Evolutionary conservation across 2,888 invertebrate species (phyloP).

Genomic region (Drosophila mettleri): DNA sequence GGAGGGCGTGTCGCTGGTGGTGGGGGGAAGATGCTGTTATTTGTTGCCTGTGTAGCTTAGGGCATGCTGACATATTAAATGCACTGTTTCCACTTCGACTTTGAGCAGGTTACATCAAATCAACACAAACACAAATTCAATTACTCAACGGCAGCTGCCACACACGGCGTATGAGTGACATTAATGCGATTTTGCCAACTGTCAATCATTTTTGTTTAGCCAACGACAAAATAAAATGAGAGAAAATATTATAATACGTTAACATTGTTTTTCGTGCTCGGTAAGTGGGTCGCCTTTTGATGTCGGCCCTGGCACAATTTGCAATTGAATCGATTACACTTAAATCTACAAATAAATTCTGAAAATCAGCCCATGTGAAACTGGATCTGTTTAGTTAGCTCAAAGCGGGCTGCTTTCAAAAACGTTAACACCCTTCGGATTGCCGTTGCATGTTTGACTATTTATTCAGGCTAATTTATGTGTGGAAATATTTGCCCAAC

Average conservation of each 20-base stretch:
- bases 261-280: conserved; percentile 29
- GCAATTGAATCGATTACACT: conserved; percentile 71
- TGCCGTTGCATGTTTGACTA: too few species aligned
- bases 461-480: too few species aligned
- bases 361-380: background rate
- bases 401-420: background rate
- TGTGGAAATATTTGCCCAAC: too few species aligned
- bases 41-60: conserved; percentile 20
- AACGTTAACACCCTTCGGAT: too few species aligned
- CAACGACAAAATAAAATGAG: conserved; percentile 11
- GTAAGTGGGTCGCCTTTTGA: conserved; percentile 51
- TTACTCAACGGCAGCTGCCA: conserved; percentile 63
- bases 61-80: conserved; percentile 48
- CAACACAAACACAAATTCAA: conserved; percentile 79
- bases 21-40: background rate
- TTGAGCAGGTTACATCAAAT: conserved; percentile 65
- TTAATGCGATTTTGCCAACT: conserved; percentile 79
- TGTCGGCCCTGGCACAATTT: conserved; percentile 54
- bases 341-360: conserved; percentile 61
- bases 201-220: conserved; percentile 76
- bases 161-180: conserved; percentile 74
- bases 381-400: conserved; percentile 19
- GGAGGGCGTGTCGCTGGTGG: too few species aligned
- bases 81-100: conserved; percentile 41
- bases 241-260: conserved; percentile 32